These are phyloP conservation scores for Hypsibius dujardini DNA, from an alignment of 1,140 invertebrate genomes.

Conservation along the genomic window DNA sequence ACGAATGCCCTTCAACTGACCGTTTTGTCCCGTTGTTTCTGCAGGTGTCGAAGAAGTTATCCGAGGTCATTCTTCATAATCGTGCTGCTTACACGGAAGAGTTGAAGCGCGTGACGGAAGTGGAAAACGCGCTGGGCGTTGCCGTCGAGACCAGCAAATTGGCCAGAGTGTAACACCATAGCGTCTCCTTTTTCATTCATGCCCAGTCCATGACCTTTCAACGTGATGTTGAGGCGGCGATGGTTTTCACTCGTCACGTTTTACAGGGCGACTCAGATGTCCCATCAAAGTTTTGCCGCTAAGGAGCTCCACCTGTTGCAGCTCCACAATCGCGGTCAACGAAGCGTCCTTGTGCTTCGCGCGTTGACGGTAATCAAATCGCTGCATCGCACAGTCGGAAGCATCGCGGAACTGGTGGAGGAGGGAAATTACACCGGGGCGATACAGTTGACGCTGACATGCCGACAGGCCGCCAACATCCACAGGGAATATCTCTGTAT, in stretches of 20 bases:
- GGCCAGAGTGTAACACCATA: conserved; percentile 27
- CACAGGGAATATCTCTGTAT: conserved; percentile 70
- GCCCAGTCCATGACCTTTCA: neutral
- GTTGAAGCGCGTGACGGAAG: conserved; percentile 56
- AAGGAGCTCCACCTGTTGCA: neutral
- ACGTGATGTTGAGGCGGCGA: neutral
- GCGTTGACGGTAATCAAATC: conserved; percentile 15
- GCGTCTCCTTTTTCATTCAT: neutral
- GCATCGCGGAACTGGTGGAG: conserved; percentile 25
- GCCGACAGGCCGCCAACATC: conserved; percentile 57
- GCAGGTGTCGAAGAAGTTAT: conserved; percentile 59
- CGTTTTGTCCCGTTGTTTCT: neutral
- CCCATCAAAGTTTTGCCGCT: neutral
- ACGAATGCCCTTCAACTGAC: neutral
- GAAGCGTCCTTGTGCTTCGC: neutral
- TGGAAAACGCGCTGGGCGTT: conserved; percentile 49
- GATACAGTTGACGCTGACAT: conserved; percentile 67
- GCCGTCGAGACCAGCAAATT: conserved; percentile 30
- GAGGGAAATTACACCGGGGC: conserved; percentile 73
- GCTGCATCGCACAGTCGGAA: neutral
- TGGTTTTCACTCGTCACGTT: neutral
- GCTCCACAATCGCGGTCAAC: conserved; percentile 12
- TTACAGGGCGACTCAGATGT: neutral
- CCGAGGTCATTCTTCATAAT: conserved; percentile 74
- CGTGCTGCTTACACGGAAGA: conserved; percentile 62